Conservation (phyloP, 2,797 vertebrate species). For the Muraenolepis orangiensis region DNA sequence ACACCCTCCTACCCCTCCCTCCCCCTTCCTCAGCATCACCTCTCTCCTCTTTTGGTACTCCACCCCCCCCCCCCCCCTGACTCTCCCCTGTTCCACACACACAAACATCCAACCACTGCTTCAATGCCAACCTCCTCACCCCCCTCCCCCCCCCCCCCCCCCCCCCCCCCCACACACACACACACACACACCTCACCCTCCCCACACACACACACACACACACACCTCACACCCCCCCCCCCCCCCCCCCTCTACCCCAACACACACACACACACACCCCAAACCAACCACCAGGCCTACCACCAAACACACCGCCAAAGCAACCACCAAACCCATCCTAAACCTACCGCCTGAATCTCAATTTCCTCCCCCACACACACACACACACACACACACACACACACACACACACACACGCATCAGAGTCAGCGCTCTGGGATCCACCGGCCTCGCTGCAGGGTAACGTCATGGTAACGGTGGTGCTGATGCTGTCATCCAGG, state of each 20-base stretch:
- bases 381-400: background rate
- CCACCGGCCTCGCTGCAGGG: too few species aligned
- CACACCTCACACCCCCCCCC: slow-evolving; percentile 20
- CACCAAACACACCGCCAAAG: slow-evolving; percentile 25
- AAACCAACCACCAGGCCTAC: slow-evolving; percentile 22
- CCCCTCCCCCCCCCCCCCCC: slow-evolving; percentile 22
- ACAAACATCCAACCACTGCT: background rate
- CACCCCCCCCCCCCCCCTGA: too few species aligned
- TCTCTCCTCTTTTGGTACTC: background rate
- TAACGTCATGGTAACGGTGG: too few species aligned
- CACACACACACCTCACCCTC: slow-evolving; percentile 26
- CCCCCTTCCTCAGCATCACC: slow-evolving; percentile 21
- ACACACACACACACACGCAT: background rate
- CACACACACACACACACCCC: slow-evolving; percentile 31
- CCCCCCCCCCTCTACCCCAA: too few species aligned
- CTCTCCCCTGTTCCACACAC: background rate
- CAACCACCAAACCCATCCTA: too few species aligned
- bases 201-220: slow-evolving; percentile 18
- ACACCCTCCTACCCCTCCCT: slow-evolving; percentile 4
- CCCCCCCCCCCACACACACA: slow-evolving; percentile 22
- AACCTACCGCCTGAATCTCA: background rate
- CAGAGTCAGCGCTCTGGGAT: background rate
- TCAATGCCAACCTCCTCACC: slow-evolving; percentile 10
- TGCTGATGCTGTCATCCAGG: too few species aligned
- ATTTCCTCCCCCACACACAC: too few species aligned